Evolutionary conservation across 2,888 invertebrate species (phyloP).

Genomic region (Gandaritis pyraliata): DNA sequence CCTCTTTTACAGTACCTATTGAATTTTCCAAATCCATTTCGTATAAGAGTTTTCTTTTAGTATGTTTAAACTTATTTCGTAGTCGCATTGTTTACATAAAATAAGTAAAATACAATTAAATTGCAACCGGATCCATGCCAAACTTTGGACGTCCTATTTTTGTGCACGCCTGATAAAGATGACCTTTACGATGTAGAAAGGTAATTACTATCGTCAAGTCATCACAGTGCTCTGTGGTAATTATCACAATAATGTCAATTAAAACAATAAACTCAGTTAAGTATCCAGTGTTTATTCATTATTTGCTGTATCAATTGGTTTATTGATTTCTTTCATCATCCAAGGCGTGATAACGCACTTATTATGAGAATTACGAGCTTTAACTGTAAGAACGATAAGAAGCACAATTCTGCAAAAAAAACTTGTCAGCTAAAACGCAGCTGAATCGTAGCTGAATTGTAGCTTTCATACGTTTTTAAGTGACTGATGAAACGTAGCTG

Average conservation of each 20-base stretch:
- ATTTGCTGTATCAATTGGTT: conserved; percentile 18
- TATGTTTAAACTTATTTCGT: too few relatives aligned
- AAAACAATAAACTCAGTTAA: conserved; percentile 22
- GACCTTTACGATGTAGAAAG: conserved; percentile 15
- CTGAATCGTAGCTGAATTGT: too few relatives aligned
- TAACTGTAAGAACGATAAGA: background rate
- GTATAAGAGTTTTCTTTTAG: too few relatives aligned
- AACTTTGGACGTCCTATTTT: background rate
- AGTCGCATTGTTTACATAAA: too few relatives aligned
- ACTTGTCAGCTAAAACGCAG: too few relatives aligned
- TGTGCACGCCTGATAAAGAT: conserved; percentile 16
- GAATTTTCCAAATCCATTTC: too few relatives aligned
- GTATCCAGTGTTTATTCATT: conserved; percentile 17
- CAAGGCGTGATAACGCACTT: conserved; percentile 23
- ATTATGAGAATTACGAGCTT: conserved; percentile 17
- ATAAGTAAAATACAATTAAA: too few relatives aligned
- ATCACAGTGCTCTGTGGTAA: conserved; percentile 5
- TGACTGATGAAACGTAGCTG: too few relatives aligned
- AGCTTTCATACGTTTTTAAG: too few relatives aligned
- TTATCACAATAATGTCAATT: conserved; percentile 6
- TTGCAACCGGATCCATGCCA: conserved; percentile 8
- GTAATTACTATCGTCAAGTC: background rate
- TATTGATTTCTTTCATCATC: conserved; percentile 20
- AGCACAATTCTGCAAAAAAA: too few relatives aligned
- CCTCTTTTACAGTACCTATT: too few relatives aligned